Evolutionary conservation across 2,888 invertebrate species (phyloP).

Genomic region (Aphodius granarius): DNA sequence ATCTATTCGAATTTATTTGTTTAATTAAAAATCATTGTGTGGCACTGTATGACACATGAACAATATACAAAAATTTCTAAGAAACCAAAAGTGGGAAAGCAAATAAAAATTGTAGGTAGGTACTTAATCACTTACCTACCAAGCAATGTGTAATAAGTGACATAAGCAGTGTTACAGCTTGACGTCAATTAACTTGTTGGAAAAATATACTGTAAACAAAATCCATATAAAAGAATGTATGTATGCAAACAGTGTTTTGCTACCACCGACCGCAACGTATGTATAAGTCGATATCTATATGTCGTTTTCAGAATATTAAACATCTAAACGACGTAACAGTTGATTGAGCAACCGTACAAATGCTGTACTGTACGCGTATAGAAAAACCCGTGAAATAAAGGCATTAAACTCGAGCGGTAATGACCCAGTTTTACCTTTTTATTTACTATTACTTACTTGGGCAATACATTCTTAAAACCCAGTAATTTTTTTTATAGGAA

Average conservation of each 20-base stretch:
- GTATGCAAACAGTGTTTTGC: background rate
- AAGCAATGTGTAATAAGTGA: background rate
- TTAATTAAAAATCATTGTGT: too few species aligned
- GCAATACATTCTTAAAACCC: background rate
- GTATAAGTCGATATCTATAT: background rate
- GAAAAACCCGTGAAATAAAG: background rate
- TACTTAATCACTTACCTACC: too few species aligned
- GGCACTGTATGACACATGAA: too few species aligned
- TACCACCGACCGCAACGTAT: background rate
- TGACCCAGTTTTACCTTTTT: background rate
- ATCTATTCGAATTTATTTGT: too few species aligned
- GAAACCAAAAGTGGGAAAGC: background rate
- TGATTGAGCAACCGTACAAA: background rate
- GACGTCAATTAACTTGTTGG: background rate
- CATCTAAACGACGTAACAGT: background rate
- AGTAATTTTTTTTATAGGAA: background rate
- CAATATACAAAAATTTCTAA: background rate
- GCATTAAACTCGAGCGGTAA: background rate
- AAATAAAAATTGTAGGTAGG: background rate
- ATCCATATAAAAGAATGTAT: background rate
- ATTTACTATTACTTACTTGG: background rate
- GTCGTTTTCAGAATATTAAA: background rate
- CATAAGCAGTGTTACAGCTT: background rate
- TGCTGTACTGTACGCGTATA: background rate
- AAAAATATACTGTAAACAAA: background rate